Evolutionary conservation across 2,113 vertebrate genomes (phyloP), one percentile per base, ranked within the genome.

Genomic region (Varanus salvator): DNA sequence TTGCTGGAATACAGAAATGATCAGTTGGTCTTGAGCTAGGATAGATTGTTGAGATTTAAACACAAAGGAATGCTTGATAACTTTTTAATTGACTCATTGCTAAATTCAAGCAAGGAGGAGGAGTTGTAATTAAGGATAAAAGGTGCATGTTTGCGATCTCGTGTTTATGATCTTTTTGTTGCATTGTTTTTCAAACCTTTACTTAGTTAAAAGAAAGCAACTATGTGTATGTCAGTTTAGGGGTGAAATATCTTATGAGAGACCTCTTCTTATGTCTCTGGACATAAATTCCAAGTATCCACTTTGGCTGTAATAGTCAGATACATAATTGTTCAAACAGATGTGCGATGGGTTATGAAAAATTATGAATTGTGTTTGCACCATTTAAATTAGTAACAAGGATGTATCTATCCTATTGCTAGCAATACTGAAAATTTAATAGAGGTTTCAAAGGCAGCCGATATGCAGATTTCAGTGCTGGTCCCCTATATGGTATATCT

Each of bases 361-460:
- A 71, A 14, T 54, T 83, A 83, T 66, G 75, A n/a, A 88, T 44
- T 60, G 34, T 54, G 64, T 38, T 57, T n/a, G 2, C 23, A n/a
- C 52, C 4, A 6, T 15, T 27, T 21, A 86, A 38, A 4, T 57
- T 90, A 25, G 23, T 71, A 23, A 44, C 74, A 90, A 48, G 2
- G 50, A 23, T 69, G 23, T 78, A 78, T 78, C 25, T n/a, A 34
- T 17, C 23, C 21, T 75, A 25, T 80, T 75, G 80, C 38, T 69
- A 71, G 21, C 92, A 91, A 94, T 80, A 82, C 60, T 86, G 78
- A 90, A 77, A 86, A 38, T 0, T 0, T 81, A 91, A 91, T 91
- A 72, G 83, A 77, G 19, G 8, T 34, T 50, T 85, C 69, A 60
- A 81, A 87, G 89, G 92, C 93, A 90, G 76, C 19, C 82, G 76